phyloP scores from a whole-genome alignment of 2,113 vertebrate species.

The Phalacrocorax pelagicus region DNA sequence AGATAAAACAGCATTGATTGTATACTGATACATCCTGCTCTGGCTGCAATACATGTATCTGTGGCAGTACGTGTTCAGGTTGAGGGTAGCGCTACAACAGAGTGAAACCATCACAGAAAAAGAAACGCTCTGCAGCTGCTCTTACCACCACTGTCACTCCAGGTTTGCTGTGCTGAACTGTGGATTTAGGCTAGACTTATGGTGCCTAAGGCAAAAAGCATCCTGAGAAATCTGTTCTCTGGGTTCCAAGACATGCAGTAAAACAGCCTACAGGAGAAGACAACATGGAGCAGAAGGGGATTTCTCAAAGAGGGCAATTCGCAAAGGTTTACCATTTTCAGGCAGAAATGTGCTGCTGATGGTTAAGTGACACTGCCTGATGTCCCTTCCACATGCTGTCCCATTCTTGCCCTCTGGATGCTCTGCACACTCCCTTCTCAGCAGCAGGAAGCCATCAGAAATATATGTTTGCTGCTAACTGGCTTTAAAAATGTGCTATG shows the following conservation, averaged over 20 bases:
- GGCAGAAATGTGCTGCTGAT: background rate
- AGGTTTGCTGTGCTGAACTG: background rate
- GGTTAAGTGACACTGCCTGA: background rate
- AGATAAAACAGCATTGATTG: background rate
- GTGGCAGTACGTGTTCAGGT: background rate
- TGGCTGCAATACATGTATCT: background rate
- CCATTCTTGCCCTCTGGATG: background rate
- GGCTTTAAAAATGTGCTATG: background rate
- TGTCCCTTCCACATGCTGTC: background rate
- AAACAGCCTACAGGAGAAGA: background rate
- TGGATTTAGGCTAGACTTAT: background rate
- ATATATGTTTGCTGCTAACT: background rate
- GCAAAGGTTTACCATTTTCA: background rate
- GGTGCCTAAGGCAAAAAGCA: background rate
- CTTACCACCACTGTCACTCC: background rate
- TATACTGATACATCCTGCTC: background rate
- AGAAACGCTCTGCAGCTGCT: background rate
- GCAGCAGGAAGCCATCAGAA: background rate
- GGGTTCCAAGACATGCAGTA: background rate
- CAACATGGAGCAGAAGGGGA: background rate
- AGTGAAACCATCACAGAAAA: background rate
- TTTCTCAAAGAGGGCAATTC: background rate
- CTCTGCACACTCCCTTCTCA: background rate
- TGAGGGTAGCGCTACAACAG: background rate
- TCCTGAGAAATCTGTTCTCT: background rate